phyloP scores from a whole-genome alignment of 2,797 vertebrate genomes.

The Poeciliopsis infans region DNA sequence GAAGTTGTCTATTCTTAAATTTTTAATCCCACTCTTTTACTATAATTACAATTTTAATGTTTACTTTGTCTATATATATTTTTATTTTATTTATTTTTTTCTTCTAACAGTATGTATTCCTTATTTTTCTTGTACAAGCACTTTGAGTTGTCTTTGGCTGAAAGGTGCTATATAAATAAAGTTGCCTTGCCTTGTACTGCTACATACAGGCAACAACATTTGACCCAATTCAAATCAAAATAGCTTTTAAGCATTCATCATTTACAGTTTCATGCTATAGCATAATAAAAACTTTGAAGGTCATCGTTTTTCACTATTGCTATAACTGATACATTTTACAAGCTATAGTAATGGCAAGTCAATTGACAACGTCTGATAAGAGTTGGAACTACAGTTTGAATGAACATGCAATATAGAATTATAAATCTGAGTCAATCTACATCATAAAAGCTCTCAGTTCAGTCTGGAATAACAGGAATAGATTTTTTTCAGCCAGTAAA shows the following conservation, averaged over 20 bases:
- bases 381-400: background rate
- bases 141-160: too few species aligned
- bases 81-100: too few species aligned
- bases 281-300: background rate
- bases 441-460: background rate
- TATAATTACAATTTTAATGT: too few species aligned
- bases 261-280: background rate
- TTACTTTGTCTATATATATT: too few species aligned
- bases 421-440: background rate
- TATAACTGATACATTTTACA: background rate
- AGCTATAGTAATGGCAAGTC: background rate
- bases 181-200: background rate
- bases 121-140: too few species aligned
- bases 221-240: background rate
- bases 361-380: background rate
- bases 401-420: background rate
- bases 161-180: too few species aligned
- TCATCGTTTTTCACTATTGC: too few species aligned
- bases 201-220: background rate
- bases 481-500: background rate
- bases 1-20: too few species aligned
- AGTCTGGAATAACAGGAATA: background rate
- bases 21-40: too few species aligned
- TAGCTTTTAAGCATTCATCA: background rate
- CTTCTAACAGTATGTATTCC: too few species aligned